phyloP scores from a whole-genome alignment of 2,797 vertebrate genomes.

The Coranthus polyacanthus region DNA sequence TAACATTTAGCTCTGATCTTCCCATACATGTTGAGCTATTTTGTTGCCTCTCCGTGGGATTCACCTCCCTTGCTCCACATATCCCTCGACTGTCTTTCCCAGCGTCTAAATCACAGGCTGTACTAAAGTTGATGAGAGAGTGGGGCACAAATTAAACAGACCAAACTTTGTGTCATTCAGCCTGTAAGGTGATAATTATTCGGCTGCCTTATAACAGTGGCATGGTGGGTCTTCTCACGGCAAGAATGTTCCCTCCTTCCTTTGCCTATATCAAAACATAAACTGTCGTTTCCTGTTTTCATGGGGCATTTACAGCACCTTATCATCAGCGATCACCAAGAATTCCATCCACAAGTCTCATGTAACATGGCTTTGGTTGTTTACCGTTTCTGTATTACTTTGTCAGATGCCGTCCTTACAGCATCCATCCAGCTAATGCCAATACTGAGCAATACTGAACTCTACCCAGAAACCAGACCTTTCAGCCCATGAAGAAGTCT shows the following conservation, averaged over 20 bases:
- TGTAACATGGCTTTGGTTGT: conserved; percentile 23
- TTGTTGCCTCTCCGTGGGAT: conserved; percentile 19
- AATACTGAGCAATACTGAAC: neutral
- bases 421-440: neutral
- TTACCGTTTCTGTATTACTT: conserved; percentile 23
- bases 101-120: conserved; percentile 45
- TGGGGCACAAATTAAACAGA: conserved; percentile 5
- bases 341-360: conserved; percentile 34
- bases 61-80: neutral
- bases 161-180: conserved; percentile 3
- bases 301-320: conserved; percentile 27
- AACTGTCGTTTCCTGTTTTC: conserved; percentile 4
- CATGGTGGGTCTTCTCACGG: conserved; percentile 20
- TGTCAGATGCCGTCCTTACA: conserved; percentile 25
- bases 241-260: conserved; percentile 6
- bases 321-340: conserved; percentile 20
- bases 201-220: conserved; percentile 31
- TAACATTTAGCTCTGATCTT: conserved; percentile 9
- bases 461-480: neutral
- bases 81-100: conserved; percentile 1
- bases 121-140: conserved; percentile 16
- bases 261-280: conserved; percentile 2
- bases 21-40: conserved; percentile 24
- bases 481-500: conserved; percentile 7
- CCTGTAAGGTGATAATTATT: conserved; percentile 43